These are phyloP conservation scores for Sakesphorus luctuosus DNA, from an alignment of 2,113 vertebrate genomes.

Conservation along the genomic window DNA sequence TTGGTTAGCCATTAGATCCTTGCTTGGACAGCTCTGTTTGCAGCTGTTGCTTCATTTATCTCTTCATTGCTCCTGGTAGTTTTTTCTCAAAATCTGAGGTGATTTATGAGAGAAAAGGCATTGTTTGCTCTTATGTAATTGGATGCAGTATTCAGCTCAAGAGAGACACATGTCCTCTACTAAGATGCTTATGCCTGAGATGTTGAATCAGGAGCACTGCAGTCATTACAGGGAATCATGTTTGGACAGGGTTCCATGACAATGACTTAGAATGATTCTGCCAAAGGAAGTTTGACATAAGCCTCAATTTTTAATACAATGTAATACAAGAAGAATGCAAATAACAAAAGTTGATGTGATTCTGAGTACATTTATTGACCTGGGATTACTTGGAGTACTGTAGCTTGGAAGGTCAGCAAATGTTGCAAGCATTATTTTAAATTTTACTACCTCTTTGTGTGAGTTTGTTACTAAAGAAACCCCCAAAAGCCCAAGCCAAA, in stretches of 20 bases:
- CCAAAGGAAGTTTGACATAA: neutral
- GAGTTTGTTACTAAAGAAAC: neutral
- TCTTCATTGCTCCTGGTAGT: neutral
- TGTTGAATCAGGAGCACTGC: neutral
- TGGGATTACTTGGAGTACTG: neutral
- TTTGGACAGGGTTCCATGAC: neutral
- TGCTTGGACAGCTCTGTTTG: neutral
- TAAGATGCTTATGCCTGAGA: neutral
- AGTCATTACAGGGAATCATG: neutral
- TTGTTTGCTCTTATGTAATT: neutral
- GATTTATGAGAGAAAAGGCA: neutral
- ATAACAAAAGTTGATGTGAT: neutral
- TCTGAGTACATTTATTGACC: neutral
- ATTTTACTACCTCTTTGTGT: neutral
- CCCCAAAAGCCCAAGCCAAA: neutral
- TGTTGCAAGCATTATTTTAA: neutral
- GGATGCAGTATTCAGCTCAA: neutral
- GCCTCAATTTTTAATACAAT: neutral
- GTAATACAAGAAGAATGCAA: conserved; percentile 14
- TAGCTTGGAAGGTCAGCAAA: neutral
- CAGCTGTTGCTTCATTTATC: neutral
- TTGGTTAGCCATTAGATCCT: neutral
- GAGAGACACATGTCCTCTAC: neutral
- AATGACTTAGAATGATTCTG: neutral
- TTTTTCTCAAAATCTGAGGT: neutral